Evolutionary conservation across 2,888 invertebrate genomes (phyloP).

Genomic region (Ennomos quercinarius): DNA sequence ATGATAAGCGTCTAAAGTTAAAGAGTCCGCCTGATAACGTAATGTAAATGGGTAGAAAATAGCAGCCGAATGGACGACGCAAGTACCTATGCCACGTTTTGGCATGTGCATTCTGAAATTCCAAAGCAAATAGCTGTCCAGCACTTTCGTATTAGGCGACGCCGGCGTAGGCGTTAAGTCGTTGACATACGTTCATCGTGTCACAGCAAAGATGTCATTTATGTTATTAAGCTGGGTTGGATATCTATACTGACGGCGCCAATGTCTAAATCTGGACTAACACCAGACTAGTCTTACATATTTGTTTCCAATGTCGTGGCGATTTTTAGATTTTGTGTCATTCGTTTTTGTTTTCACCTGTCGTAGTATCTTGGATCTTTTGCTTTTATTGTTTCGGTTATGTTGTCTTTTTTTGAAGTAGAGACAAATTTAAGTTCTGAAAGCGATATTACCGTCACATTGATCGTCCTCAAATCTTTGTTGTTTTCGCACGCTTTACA

Average conservation of each 20-base stretch:
- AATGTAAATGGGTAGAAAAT: too few species aligned
- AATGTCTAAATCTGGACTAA: constrained; percentile 58
- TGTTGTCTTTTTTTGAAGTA: too few species aligned
- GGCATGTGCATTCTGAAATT: constrained; percentile 41
- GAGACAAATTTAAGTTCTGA: too few species aligned
- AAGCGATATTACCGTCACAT: too few species aligned
- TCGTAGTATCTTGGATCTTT: too few species aligned
- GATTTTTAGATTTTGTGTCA: background rate
- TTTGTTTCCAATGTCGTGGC: constrained; percentile 45
- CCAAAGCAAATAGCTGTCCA: constrained; percentile 29
- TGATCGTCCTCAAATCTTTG: too few species aligned
- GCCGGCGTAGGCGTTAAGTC: constrained; percentile 35
- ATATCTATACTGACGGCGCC: constrained; percentile 49
- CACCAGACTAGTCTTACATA: constrained; percentile 54
- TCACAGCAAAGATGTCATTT: constrained; percentile 49
- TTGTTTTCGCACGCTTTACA: too few species aligned
- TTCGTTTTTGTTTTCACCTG: background rate
- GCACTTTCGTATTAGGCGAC: too few species aligned
- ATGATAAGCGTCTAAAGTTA: too few species aligned
- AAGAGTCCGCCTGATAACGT: too few species aligned
- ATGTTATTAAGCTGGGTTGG: constrained; percentile 47
- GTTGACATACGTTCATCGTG: constrained; percentile 39
- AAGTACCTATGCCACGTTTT: constrained; percentile 7
- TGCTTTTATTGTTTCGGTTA: too few species aligned
- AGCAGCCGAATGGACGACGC: too few species aligned